Percentiles rank a stretch among this genome's conserved stretches.
Evolutionary conservation across 2,113 vertebrate species (phyloP).

Genomic region (Corynorhinus townsendii): DNA sequence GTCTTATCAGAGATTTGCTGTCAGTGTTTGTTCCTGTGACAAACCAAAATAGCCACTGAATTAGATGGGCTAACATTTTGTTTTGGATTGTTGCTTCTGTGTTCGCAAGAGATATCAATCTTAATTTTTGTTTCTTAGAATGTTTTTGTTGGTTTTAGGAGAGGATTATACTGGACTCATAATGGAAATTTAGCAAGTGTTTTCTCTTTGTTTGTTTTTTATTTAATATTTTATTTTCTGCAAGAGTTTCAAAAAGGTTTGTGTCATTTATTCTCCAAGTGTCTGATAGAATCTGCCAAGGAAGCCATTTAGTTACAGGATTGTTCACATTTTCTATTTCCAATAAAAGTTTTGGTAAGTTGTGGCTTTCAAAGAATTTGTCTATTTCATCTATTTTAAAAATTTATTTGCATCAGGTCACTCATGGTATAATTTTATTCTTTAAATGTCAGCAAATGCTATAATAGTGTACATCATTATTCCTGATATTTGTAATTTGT

Average conservation of each 20-base stretch:
- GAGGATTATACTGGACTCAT: background rate
- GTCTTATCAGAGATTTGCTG: background rate
- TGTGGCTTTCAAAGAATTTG: background rate
- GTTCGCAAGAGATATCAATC: background rate
- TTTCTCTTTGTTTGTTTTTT: background rate
- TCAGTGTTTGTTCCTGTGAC: background rate
- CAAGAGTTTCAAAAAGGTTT: background rate
- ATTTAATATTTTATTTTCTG: background rate
- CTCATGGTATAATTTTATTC: background rate
- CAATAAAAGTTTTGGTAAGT: background rate
- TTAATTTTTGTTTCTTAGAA: background rate
- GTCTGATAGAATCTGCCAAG: background rate
- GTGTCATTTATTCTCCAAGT: background rate
- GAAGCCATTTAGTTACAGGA: background rate
- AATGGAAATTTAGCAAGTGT: background rate
- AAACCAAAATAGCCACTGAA: background rate
- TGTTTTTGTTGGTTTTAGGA: background rate
- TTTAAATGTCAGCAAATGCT: constrained; percentile 5
- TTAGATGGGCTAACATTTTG: background rate
- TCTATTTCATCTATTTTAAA: background rate
- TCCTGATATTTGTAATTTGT: background rate
- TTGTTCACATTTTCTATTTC: background rate
- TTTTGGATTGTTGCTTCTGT: background rate
- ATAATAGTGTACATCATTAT: background rate
- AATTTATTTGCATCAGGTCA: background rate